Evolutionary conservation across 2,888 invertebrate species (phyloP).

Genomic region (Hymenopus coronatus): DNA sequence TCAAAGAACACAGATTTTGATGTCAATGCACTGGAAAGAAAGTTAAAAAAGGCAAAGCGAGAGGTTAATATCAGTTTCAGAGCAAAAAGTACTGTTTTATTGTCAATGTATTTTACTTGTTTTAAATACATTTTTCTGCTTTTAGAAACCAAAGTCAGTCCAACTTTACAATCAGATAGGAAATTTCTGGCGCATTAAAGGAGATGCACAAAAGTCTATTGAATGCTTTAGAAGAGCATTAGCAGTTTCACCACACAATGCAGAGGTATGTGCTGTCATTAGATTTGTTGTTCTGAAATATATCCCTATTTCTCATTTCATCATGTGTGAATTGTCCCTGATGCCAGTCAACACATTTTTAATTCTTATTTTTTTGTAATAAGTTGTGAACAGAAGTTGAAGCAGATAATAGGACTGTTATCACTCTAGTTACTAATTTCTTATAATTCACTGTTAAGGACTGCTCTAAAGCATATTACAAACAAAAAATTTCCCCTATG

Average conservation of each 20-base stretch:
- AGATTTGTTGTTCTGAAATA: no score
- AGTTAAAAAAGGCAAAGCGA: slow-evolving; percentile 72
- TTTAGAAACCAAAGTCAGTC: slow-evolving; percentile 74
- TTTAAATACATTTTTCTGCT: neutral
- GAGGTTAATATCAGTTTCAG: slow-evolving; percentile 51
- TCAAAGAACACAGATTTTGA: slow-evolving; percentile 65
- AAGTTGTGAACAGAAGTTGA: no score
- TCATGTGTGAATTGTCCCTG: no score
- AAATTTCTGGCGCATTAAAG: slow-evolving; percentile 88
- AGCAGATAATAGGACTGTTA: no score
- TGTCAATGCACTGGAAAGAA: slow-evolving; percentile 69
- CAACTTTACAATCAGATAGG: slow-evolving; percentile 88
- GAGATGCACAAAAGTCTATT: slow-evolving; percentile 80
- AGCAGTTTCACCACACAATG: slow-evolving; percentile 81
- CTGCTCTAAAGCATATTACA: no score
- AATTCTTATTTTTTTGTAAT: no score
- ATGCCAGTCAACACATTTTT: no score
- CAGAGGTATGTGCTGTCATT: slow-evolving; percentile 56
- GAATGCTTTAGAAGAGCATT: slow-evolving; percentile 86
- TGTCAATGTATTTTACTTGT: neutral
- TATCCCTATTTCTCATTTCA: no score
- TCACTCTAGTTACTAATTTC: no score
- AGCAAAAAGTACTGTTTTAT: neutral
- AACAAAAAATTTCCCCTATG: no score
- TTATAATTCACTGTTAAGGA: no score